A percentile compares a stretch with the other conserved stretches of the same genome.
Evolutionary conservation across 2,113 vertebrate species (phyloP).

Genomic region (Chlamydotis undulata): DNA sequence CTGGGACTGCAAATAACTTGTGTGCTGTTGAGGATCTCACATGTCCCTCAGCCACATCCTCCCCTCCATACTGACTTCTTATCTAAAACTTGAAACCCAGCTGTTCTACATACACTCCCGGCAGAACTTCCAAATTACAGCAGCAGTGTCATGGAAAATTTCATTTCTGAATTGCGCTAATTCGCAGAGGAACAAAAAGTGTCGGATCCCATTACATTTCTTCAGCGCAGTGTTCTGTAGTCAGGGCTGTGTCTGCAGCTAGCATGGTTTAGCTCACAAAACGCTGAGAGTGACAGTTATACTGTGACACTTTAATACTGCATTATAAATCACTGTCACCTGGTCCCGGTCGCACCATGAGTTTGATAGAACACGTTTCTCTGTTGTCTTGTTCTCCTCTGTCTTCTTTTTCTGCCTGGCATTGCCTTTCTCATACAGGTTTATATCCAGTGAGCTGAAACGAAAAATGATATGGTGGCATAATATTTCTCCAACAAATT

Average conservation of each 20-base stretch:
- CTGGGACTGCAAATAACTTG: background rate
- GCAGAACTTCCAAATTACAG: background rate
- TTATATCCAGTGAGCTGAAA: background rate
- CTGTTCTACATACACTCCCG: fast-evolving
- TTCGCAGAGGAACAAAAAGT: background rate
- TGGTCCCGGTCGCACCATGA: background rate
- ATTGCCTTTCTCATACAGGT: background rate
- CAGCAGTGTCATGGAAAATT: background rate
- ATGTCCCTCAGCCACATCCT: background rate
- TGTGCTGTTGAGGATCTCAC: background rate
- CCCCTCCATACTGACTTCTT: background rate
- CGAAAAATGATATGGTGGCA: background rate
- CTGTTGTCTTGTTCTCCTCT: background rate
- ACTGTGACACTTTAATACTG: background rate
- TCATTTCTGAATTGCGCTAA: background rate
- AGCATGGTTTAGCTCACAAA: background rate
- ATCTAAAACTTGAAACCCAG: background rate
- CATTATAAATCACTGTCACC: slow-evolving; percentile 1
- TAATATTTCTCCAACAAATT: background rate
- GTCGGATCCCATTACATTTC: background rate
- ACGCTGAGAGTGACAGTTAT: background rate
- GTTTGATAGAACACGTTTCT: background rate
- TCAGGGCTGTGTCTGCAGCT: background rate
- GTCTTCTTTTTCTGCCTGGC: background rate
- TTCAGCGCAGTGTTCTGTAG: background rate